Evolutionary conservation across 2,113 vertebrate genomes (phyloP).

Genomic region (Chauna torquata): DNA sequence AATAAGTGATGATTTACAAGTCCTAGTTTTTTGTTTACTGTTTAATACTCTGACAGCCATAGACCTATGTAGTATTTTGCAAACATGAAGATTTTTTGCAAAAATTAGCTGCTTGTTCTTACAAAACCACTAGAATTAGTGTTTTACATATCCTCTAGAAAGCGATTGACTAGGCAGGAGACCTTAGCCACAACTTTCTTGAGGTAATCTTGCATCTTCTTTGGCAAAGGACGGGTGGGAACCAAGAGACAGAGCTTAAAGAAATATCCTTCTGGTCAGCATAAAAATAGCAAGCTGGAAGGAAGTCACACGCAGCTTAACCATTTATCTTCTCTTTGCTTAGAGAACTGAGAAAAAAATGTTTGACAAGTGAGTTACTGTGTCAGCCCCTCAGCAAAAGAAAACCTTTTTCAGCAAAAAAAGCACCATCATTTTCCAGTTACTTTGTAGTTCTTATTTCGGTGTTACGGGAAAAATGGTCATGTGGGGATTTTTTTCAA

Average conservation of each 20-base stretch:
- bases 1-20: constrained; percentile 54
- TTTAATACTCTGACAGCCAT: constrained; percentile 27
- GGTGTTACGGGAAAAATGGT: not conserved
- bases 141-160: not conserved
- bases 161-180: constrained; percentile 9
- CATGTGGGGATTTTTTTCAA: not conserved
- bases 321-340: constrained; percentile 10
- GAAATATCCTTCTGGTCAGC: not conserved
- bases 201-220: constrained; percentile 2
- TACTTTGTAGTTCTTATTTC: not conserved
- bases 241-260: not conserved
- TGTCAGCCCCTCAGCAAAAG: not conserved
- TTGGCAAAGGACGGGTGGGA: not conserved
- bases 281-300: not conserved
- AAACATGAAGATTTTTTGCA: not conserved
- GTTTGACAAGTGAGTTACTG: not conserved
- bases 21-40: constrained; percentile 41
- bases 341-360: constrained; percentile 1
- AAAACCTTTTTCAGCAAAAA: not conserved
- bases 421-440: not conserved
- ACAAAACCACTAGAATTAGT: not conserved
- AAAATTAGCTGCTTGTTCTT: constrained; percentile 41
- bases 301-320: not conserved
- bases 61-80: not conserved
- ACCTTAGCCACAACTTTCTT: not conserved